phyloP scores from a whole-genome alignment of 64 coral and sea anemone species.

The Stichodactyla mertensii region DNA sequence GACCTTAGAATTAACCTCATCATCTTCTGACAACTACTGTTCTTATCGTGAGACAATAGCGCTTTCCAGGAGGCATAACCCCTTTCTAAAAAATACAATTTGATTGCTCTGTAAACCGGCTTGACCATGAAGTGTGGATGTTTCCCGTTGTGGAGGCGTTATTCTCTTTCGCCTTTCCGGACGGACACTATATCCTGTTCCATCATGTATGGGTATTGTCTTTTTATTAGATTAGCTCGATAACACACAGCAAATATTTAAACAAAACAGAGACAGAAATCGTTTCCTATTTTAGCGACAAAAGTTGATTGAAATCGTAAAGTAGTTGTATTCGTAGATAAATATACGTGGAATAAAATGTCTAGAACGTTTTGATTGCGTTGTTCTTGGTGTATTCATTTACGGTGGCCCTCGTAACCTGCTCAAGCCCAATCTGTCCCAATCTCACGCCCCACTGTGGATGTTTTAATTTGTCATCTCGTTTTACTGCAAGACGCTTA shows the following conservation, averaged over 20 bases:
- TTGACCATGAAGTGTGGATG: constrained; percentile 2
- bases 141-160: constrained; percentile 40
- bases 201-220: constrained; percentile 27
- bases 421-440: constrained; percentile 44
- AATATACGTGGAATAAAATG: neutral
- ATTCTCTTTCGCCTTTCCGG: constrained; percentile 23
- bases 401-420: constrained; percentile 19
- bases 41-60: neutral
- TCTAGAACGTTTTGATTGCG: neutral
- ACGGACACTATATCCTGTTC: neutral
- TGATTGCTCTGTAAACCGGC: neutral
- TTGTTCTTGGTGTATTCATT: neutral
- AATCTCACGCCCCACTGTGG: constrained; percentile 53
- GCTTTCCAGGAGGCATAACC: neutral
- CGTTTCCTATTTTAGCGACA: neutral
- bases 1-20: neutral
- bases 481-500: constrained; percentile 39
- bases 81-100: neutral
- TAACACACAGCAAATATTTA: constrained; percentile 51
- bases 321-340: neutral
- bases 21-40: neutral
- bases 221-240: constrained; percentile 53
- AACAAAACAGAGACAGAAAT: constrained; percentile 34
- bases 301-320: constrained; percentile 9
- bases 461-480: constrained; percentile 59